These are phyloP conservation scores for Antheraea pernyi DNA, from an alignment of 1,140 invertebrate species.

Conservation along the genomic window DNA sequence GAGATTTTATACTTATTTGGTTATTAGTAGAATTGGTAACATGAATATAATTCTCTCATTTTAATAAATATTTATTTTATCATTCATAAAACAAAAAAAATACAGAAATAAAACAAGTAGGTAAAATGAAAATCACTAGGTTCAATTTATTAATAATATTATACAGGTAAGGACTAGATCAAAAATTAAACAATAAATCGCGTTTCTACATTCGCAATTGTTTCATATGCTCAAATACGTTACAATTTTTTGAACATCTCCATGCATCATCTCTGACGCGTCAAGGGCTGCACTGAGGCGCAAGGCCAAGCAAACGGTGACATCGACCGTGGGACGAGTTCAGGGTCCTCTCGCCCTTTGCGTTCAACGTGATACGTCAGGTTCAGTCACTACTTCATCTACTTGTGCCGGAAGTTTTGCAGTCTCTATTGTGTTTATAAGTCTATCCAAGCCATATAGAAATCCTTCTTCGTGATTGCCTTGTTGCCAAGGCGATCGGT, in stretches of 20 bases:
- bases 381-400: constrained; percentile 45
- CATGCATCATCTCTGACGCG: constrained; percentile 44
- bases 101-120: constrained; percentile 10
- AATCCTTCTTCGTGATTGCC: constrained; percentile 98
- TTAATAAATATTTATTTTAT: too few species aligned
- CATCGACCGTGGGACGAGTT: constrained; percentile 60
- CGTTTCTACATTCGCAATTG: constrained; percentile 41
- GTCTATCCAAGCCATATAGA: constrained; percentile 92
- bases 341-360: constrained; percentile 42
- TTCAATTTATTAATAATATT: constrained; percentile 7
- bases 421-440: constrained; percentile 80
- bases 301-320: constrained; percentile 49
- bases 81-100: too few species aligned
- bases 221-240: constrained; percentile 61
- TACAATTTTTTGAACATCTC: constrained; percentile 60
- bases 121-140: constrained; percentile 1
- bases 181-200: constrained; percentile 55
- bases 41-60: too few species aligned
- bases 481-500: constrained; percentile 89
- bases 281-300: constrained; percentile 38
- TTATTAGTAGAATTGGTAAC: too few species aligned
- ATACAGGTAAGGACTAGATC: constrained; percentile 65
- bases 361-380: constrained; percentile 72
- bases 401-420: constrained; percentile 41
- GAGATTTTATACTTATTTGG: too few species aligned